phyloP scores from a whole-genome alignment of 2,888 invertebrate genomes.

The Eudasyphora cyanicolor region DNA sequence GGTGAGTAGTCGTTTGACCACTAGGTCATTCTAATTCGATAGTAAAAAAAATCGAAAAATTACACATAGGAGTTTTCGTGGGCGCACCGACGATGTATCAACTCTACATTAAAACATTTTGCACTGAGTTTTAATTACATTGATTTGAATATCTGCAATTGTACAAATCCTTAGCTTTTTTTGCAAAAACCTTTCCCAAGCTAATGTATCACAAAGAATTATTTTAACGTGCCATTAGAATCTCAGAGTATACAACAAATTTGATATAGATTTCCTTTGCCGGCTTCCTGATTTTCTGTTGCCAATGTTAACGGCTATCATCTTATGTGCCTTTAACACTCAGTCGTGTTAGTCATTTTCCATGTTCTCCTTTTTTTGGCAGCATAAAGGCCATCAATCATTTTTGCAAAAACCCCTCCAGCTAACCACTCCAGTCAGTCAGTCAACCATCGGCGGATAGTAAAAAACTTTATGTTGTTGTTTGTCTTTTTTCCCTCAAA shows the following conservation, averaged over 20 bases:
- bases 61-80: no score
- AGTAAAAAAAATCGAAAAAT: no score
- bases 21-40: no score
- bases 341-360: not conserved
- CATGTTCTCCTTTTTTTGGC: slow-evolving; percentile 8
- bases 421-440: not conserved
- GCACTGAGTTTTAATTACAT: no score
- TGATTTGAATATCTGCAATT: no score
- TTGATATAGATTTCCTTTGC: slow-evolving; percentile 42
- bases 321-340: not conserved
- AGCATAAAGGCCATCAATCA: slow-evolving; percentile 22
- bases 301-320: not conserved
- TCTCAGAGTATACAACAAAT: slow-evolving; percentile 50
- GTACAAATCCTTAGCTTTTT: no score
- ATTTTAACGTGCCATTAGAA: no score
- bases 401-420: not conserved
- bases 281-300: not conserved
- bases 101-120: no score
- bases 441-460: not conserved
- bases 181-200: no score
- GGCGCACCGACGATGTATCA: no score
- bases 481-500: not conserved
- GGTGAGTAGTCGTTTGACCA: no score
- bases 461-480: not conserved
- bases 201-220: no score